Percentiles rank a stretch among this genome's conserved stretches.
Conservation (phyloP, 2,797 vertebrate genomes). For the Oreochromis mossambicus region DNA sequence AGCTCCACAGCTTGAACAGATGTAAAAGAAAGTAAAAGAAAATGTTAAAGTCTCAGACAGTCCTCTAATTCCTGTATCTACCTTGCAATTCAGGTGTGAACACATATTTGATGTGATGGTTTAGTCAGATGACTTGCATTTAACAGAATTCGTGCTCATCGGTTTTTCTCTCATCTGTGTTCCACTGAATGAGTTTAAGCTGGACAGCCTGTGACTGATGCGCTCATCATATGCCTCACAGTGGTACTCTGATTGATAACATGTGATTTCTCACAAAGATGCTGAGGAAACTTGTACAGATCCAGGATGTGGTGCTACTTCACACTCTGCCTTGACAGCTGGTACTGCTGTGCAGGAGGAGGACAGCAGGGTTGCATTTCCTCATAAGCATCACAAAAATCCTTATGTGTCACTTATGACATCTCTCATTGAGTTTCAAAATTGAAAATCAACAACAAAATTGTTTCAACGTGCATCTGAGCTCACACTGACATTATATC, state of each 20-base stretch:
- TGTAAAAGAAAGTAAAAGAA: not conserved
- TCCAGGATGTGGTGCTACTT: not conserved
- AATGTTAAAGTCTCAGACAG: not conserved
- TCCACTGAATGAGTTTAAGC: not conserved
- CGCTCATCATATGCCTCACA: not conserved
- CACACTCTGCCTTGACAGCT: not conserved
- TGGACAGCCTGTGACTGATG: conserved; percentile 19
- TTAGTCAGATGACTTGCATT: not conserved
- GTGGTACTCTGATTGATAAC: conserved; percentile 23
- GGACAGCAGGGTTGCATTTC: not conserved
- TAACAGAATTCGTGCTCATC: not conserved
- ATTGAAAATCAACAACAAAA: not conserved
- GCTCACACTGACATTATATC: not conserved
- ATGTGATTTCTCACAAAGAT: not conserved
- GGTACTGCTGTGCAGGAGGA: not conserved
- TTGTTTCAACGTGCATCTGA: not conserved
- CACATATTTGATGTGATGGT: not conserved
- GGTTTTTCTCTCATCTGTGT: conserved; percentile 16
- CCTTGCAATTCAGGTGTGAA: not conserved
- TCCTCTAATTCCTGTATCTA: not conserved
- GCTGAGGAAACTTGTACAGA: not conserved
- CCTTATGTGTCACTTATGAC: not conserved
- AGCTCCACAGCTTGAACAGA: not conserved
- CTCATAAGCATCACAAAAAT: not conserved
- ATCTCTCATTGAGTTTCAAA: not conserved